These are phyloP conservation scores for Labeo rohita DNA, from an alignment of 2,113 vertebrate genomes.

Conservation along the genomic window DNA sequence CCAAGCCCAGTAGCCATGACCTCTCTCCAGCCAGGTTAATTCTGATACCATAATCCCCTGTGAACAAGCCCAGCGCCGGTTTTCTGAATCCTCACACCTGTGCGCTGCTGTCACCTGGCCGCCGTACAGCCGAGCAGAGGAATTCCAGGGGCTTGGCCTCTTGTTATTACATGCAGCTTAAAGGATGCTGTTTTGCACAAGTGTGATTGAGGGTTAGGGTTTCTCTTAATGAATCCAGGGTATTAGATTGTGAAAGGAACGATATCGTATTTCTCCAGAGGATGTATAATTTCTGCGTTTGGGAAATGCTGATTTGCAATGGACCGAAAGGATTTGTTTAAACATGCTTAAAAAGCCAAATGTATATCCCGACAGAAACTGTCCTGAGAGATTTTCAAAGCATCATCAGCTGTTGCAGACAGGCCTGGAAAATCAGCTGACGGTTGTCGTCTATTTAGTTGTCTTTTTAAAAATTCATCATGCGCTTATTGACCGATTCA, in stretches of 20 bases:
- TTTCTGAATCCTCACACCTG: slow-evolving; percentile 51
- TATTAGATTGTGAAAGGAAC: slow-evolving; percentile 49
- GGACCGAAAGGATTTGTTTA: slow-evolving; percentile 44
- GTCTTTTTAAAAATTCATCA: slow-evolving; percentile 65
- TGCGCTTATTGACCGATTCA: slow-evolving; percentile 74
- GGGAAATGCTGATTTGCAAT: slow-evolving; percentile 36
- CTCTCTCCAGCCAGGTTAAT: slow-evolving; percentile 46
- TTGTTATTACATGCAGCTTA: slow-evolving; percentile 59
- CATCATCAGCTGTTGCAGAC: slow-evolving; percentile 15
- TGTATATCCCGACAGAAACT: not conserved
- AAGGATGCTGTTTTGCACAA: slow-evolving; percentile 48
- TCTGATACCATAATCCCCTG: slow-evolving; percentile 60
- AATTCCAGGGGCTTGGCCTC: slow-evolving; percentile 50
- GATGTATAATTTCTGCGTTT: slow-evolving; percentile 52
- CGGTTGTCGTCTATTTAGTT: slow-evolving; percentile 58
- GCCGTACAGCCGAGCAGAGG: slow-evolving; percentile 36
- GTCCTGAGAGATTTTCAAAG: slow-evolving; percentile 25
- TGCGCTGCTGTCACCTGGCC: slow-evolving; percentile 55
- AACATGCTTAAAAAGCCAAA: slow-evolving; percentile 9
- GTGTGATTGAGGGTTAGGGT: slow-evolving; percentile 58
- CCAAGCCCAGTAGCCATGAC: slow-evolving; percentile 48
- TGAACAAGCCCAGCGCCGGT: slow-evolving; percentile 43
- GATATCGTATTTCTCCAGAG: slow-evolving; percentile 44
- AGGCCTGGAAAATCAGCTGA: slow-evolving; percentile 64
- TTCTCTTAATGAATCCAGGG: slow-evolving; percentile 51